Evolutionary conservation across 35 echinoderm and acorn worm species (phyloP).

Genomic region (Lytechinus pictus): DNA sequence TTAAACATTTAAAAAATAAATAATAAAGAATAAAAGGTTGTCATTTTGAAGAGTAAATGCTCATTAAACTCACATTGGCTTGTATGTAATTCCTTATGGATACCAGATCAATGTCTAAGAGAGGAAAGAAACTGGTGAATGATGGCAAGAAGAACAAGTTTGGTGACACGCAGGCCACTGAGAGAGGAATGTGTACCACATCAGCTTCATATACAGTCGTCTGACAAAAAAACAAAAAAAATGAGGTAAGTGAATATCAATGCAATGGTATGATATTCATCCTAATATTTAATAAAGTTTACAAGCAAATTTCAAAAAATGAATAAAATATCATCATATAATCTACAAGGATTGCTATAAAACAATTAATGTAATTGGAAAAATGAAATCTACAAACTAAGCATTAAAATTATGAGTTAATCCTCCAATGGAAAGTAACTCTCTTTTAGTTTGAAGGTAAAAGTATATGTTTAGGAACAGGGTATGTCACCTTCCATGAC

Average conservation of each 20-base stretch:
- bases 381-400: no score
- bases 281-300: no score
- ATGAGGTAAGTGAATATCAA: not conserved
- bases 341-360: no score
- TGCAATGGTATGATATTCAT: not conserved
- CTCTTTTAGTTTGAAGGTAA: no score
- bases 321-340: no score
- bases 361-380: no score
- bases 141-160: conserved; percentile 79
- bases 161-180: conserved; percentile 68
- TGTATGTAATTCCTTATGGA: conserved; percentile 56
- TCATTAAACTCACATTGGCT: conserved; percentile 38
- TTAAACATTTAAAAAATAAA: no score
- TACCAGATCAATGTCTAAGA: conserved; percentile 63
- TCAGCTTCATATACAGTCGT: conserved; percentile 58
- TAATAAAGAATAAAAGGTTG: not conserved
- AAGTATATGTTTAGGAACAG: no score
- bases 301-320: no score
- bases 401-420: no score
- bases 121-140: conserved; percentile 70
- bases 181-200: conserved; percentile 75
- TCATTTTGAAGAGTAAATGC: not conserved
- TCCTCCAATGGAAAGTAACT: no score
- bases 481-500: no score
- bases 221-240: not conserved